Conservation (phyloP, 2,888 invertebrate species). For the Mesorhabditis sp. region DNA sequence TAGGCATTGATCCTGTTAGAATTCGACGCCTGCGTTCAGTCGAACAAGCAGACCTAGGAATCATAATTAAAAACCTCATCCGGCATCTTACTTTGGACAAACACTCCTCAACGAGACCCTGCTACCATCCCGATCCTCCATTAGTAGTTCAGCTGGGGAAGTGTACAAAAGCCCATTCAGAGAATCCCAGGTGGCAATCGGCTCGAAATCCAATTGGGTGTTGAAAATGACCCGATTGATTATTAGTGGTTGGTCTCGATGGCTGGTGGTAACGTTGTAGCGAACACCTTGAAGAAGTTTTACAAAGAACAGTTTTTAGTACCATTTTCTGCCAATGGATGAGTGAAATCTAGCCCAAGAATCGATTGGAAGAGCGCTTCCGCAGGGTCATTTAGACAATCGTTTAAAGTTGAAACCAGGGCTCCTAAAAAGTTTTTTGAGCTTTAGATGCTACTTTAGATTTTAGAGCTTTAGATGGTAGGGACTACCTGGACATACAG, state of each 20-base stretch:
- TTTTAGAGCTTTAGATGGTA: no score
- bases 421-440: slow-evolving; percentile 26
- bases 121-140: slow-evolving; percentile 37
- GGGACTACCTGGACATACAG: slow-evolving; percentile 26
- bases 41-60: slow-evolving; percentile 33
- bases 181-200: slow-evolving; percentile 31
- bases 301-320: not conserved
- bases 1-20: slow-evolving; percentile 25
- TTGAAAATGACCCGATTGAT: slow-evolving; percentile 36
- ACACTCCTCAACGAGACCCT: slow-evolving; percentile 21
- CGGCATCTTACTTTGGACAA: slow-evolving; percentile 28
- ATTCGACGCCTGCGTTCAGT: slow-evolving; percentile 23
- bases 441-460: no score
- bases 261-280: slow-evolving; percentile 34
- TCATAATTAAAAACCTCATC: not conserved
- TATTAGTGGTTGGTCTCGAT: slow-evolving; percentile 28
- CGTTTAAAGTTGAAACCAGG: slow-evolving; percentile 36
- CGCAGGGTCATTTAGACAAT: slow-evolving; percentile 48
- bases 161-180: slow-evolving; percentile 22
- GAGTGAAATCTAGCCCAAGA: slow-evolving; percentile 29
- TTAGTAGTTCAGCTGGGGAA: slow-evolving; percentile 20
- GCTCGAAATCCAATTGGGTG: slow-evolving; percentile 31
- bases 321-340: slow-evolving; percentile 27
- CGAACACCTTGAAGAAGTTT: slow-evolving; percentile 23
- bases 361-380: slow-evolving; percentile 33